These are phyloP conservation scores for Channallabes apus DNA, from an alignment of 2,797 vertebrate species.

Conservation along the genomic window DNA sequence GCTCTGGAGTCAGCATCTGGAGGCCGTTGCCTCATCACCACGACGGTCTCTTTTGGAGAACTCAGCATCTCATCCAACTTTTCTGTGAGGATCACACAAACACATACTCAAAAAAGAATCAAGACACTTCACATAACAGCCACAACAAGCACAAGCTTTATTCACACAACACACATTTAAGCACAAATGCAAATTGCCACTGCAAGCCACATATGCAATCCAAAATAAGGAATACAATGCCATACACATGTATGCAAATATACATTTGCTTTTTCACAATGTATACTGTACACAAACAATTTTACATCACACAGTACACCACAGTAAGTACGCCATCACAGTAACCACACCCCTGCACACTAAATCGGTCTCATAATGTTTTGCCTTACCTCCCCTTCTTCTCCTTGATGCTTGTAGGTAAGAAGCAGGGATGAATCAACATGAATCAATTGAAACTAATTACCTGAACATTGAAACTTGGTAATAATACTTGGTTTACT, in stretches of 20 bases:
- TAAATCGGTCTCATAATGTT: slow-evolving; percentile 36
- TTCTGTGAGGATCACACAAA: slow-evolving; percentile 72
- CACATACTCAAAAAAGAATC: slow-evolving; percentile 25
- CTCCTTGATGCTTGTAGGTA: slow-evolving; percentile 84
- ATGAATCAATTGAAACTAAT: slow-evolving; percentile 24
- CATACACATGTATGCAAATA: slow-evolving; percentile 6
- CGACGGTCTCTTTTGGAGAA: slow-evolving; percentile 74
- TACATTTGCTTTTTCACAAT: neutral
- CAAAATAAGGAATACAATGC: slow-evolving; percentile 20
- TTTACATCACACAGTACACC: slow-evolving; percentile 27
- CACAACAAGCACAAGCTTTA: neutral
- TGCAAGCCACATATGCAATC: slow-evolving; percentile 10
- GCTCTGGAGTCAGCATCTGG: slow-evolving; percentile 85
- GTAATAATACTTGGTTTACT: slow-evolving; percentile 11
- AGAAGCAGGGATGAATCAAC: slow-evolving; percentile 56
- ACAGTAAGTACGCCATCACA: slow-evolving; percentile 34
- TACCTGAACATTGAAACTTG: slow-evolving; percentile 7
- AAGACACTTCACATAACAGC: neutral
- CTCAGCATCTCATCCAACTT: slow-evolving; percentile 93
- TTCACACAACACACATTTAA: slow-evolving; percentile 10
- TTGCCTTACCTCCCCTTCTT: slow-evolving; percentile 85
- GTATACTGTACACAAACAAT: slow-evolving; percentile 21
- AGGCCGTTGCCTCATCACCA: slow-evolving; percentile 82
- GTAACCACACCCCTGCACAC: slow-evolving; percentile 28
- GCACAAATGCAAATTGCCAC: neutral